Base-by-base conservation (phyloP, 2,888 invertebrate species). In the Microchrysa polita region DNA sequence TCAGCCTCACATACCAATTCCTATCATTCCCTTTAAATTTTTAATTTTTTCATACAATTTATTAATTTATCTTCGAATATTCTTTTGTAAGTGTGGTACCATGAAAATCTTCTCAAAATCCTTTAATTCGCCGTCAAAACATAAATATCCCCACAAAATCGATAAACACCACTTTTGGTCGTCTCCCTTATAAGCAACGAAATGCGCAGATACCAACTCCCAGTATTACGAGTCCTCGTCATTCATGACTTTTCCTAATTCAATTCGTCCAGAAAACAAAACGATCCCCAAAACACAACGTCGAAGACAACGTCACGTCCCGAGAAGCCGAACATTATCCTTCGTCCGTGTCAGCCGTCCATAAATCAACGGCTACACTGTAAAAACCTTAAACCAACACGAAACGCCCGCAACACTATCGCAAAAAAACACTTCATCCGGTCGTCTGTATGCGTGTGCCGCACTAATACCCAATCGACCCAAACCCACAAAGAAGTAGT, bases 331-430 rank as follows among this genome's bases (percentile, higher is more conserved):
- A 22, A 48, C 65, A 48, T 22, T 34, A 34, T 34, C 27, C 27
- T 34, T 65, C 44, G 53, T 27, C 53, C 67, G 69, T 69, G 69
- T 52, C 53, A 53, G 42, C 18, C 57, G 69, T 40, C 69, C 69
- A 69, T 69, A 57, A 69, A 69, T 69, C 69, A 69, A 57, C 48
- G 12, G 20, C n/a, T 42, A 57, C 69, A 69, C 69, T 69, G 69
- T 69, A 55, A 69, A 57, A 69, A 55, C 53, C 10, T n/a, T 27
- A 23, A 14, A 10, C 14, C 7, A 52, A 53, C 52, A 53, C 52
- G 16, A 53, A 14, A n/a, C 67, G 67, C 61, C 61, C 61, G 61
- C 27, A 7, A 2, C 4, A 34, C 27, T 5, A 7, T 34, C 27
- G 4, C n/a, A n/a, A n/a, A n/a, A n/a, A n/a, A 34, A 61, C 61